A percentile compares a stretch with the other conserved stretches of the same genome.
Evolutionary conservation across 2,113 vertebrate species (phyloP).

Genomic region (Myrmophylax atrothorax): DNA sequence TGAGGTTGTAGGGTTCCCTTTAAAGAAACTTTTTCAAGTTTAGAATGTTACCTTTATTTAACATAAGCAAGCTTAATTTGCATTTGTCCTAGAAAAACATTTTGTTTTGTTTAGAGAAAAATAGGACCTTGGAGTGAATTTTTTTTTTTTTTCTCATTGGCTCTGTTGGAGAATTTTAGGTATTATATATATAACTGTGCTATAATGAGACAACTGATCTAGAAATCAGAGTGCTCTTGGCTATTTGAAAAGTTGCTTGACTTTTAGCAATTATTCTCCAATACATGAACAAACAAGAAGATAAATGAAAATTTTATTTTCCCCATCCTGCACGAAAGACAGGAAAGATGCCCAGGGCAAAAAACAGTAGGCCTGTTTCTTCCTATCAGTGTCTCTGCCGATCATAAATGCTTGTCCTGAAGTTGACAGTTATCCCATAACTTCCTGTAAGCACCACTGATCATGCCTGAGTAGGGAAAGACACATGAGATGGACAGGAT

Average conservation of each 20-base stretch:
- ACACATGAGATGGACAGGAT: background rate
- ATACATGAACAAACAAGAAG: background rate
- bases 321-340: background rate
- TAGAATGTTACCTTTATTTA: background rate
- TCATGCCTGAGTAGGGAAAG: background rate
- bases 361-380: background rate
- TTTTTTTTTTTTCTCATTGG: background rate
- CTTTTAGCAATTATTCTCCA: background rate
- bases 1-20: background rate
- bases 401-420: background rate
- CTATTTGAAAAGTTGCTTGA: background rate
- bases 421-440: background rate
- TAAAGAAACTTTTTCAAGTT: background rate
- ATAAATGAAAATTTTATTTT: background rate
- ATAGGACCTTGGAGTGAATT: background rate
- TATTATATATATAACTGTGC: background rate
- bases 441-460: too few relatives aligned
- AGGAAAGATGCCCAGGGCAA: background rate
- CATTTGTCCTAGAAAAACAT: background rate
- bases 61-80: background rate
- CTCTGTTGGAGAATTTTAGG: background rate
- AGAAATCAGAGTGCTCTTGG: background rate
- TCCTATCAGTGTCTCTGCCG: background rate
- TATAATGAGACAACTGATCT: background rate
- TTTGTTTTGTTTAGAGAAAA: background rate